These are phyloP conservation scores for Torymus aiolomorphi DNA, from an alignment of 2,888 invertebrate species.

Conservation along the genomic window DNA sequence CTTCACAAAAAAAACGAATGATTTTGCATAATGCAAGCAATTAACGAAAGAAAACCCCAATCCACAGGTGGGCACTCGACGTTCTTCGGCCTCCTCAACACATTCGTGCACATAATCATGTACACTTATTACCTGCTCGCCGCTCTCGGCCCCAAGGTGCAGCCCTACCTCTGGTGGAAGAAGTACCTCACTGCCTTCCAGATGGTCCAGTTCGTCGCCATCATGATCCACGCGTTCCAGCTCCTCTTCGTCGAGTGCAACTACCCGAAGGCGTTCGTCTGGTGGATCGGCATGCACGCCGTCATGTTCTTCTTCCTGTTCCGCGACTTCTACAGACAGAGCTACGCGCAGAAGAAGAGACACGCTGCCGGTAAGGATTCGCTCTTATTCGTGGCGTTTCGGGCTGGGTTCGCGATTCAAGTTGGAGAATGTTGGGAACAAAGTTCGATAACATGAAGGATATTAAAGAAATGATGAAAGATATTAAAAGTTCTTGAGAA, in stretches of 20 bases:
- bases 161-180: conserved; percentile 96
- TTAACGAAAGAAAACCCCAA: neutral
- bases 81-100: conserved; percentile 95
- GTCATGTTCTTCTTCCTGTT: conserved; percentile 97
- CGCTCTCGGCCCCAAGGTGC: conserved; percentile 91
- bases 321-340: conserved; percentile 93
- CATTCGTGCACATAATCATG: conserved; percentile 98
- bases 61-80: conserved; percentile 92
- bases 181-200: conserved; percentile 94
- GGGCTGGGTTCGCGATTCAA: too few relatives aligned
- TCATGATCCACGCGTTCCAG: conserved; percentile 95
- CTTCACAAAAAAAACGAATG: too few relatives aligned
- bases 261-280: conserved; percentile 94
- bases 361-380: conserved; percentile 49
- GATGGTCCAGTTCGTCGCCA: conserved; percentile 93
- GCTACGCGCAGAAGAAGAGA: conserved; percentile 77
- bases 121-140: conserved; percentile 94
- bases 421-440: too few relatives aligned
- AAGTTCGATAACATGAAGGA: too few relatives aligned
- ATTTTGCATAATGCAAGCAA: too few relatives aligned
- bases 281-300: conserved; percentile 97
- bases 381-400: too few relatives aligned
- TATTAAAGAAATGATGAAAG: too few relatives aligned
- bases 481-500: too few relatives aligned
- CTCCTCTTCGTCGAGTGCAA: conserved; percentile 93